phyloP scores from a whole-genome alignment of 2,113 vertebrate species.

The Corythornis vintsioides region DNA sequence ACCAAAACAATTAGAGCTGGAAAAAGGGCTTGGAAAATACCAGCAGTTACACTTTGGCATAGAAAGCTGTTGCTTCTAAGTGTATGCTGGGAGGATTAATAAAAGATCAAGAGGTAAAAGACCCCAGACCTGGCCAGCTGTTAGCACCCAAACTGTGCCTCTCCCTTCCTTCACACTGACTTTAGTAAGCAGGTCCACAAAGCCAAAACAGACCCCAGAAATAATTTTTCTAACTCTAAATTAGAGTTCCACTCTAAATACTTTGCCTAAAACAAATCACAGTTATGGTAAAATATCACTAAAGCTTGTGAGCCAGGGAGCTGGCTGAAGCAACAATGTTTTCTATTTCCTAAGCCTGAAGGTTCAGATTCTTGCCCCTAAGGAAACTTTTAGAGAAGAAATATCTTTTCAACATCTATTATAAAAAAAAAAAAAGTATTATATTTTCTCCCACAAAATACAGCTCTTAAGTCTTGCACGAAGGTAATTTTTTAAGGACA shows the following conservation, averaged over 20 bases:
- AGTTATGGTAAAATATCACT: background rate
- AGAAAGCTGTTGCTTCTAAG: constrained; percentile 30
- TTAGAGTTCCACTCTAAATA: background rate
- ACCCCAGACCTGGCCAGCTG: constrained; percentile 45
- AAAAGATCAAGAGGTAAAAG: constrained; percentile 56
- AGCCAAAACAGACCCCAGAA: background rate
- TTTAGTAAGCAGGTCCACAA: background rate
- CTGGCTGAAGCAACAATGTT: background rate
- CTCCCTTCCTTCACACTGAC: background rate
- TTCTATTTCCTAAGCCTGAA: background rate
- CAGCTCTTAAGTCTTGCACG: background rate
- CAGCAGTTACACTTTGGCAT: constrained; percentile 10
- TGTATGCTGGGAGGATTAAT: constrained; percentile 5
- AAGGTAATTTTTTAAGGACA: background rate
- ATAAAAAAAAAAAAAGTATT: background rate
- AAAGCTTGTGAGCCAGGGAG: background rate
- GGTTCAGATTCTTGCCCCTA: background rate
- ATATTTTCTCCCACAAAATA: background rate
- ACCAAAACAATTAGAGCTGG: constrained; percentile 1
- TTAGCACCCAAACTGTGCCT: background rate
- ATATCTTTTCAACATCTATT: background rate
- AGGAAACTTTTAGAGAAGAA: background rate
- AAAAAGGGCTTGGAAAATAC: constrained; percentile 20
- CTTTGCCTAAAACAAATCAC: background rate
- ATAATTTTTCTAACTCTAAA: too few relatives aligned